Base-by-base conservation (phyloP, 2,797 vertebrate species). In the Mergus octosetaceus region DNA sequence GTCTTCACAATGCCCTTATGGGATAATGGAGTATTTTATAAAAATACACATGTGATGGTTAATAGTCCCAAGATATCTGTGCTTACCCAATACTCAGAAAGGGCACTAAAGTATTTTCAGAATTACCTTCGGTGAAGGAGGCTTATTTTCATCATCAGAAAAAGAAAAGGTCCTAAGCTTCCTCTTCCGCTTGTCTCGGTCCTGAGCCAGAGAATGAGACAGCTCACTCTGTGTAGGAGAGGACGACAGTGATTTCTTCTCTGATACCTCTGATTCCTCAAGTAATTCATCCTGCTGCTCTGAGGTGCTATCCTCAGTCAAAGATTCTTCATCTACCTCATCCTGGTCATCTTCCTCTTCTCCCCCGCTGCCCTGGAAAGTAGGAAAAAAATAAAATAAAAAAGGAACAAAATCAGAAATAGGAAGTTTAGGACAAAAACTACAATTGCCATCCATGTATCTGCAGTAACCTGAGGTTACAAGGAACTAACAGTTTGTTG, bases 81-180 rank as follows among this genome's bases (percentile, higher is more conserved):
- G 47, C 47, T 64, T 61, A 57, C 36, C 43, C n/a, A 74, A 76
- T 18, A 91, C 56, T 7, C 36, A 81, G 57, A 75, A 77, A 80
- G n/a, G 56, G 49, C 14, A 82, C 43, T 76, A 73, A 57, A 10
- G 51, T 13, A 11, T 10, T 17, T 66, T 90, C 5, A 12, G 79
- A 57, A 72, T 61, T 98, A 99, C 99, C 98, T 99, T 99, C 97
- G 99, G 98, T 1, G 98, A 99, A 77, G 99, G 99, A 85, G 99
- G 99, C 80, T 98, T 99, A 95, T 99, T 99, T 97, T 99, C 99
- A 90, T 99, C 99, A 82, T 99, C 99, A 10, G 99, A 99, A 96
- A 98, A 98, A 14, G 99, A 99, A 30, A 98, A 98, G 10, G 99
- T 98, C 84, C 97, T 98, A 62, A 98, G 98, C 95, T 99, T 99